These are phyloP conservation scores for Seira sanloemensis DNA, from an alignment of 2,888 invertebrate species.

Conservation along the genomic window DNA sequence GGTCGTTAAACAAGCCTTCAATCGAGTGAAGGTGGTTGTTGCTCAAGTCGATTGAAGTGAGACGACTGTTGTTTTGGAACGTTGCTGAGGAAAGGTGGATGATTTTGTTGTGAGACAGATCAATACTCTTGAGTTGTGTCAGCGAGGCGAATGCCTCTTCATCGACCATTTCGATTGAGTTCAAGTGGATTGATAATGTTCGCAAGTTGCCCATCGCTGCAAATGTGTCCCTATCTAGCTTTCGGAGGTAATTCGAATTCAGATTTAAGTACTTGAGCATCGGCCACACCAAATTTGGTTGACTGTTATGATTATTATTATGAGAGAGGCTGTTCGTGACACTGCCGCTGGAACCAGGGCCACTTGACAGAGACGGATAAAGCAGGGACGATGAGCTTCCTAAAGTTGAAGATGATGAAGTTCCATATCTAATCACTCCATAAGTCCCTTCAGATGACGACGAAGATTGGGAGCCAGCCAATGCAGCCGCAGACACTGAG, in stretches of 20 bases:
- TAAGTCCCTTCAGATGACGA: conserved; percentile 47
- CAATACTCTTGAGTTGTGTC: conserved; percentile 86
- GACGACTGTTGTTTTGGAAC: conserved; percentile 85
- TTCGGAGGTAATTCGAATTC: conserved; percentile 89
- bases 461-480: conserved; percentile 47
- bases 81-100: conserved; percentile 84
- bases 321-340: conserved; percentile 20
- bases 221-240: conserved; percentile 86
- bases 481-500: conserved; percentile 27
- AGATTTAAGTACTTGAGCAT: conserved; percentile 87
- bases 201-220: conserved; percentile 86
- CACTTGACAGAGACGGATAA: conserved; percentile 49
- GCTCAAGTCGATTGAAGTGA: conserved; percentile 89
- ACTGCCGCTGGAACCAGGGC: conserved; percentile 23
- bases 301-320: conserved; percentile 61
- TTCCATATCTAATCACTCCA: conserved; percentile 61
- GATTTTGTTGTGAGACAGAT: conserved; percentile 92
- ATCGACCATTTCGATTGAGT: conserved; percentile 86
- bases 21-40: conserved; percentile 93
- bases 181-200: conserved; percentile 89
- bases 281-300: conserved; percentile 70
- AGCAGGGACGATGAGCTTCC: conserved; percentile 47
- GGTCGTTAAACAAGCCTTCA: conserved; percentile 85
- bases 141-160: conserved; percentile 86
- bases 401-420: conserved; percentile 44